phyloP scores from a whole-genome alignment of 1,140 invertebrate species.

The Rhopalosiphum maidis region DNA sequence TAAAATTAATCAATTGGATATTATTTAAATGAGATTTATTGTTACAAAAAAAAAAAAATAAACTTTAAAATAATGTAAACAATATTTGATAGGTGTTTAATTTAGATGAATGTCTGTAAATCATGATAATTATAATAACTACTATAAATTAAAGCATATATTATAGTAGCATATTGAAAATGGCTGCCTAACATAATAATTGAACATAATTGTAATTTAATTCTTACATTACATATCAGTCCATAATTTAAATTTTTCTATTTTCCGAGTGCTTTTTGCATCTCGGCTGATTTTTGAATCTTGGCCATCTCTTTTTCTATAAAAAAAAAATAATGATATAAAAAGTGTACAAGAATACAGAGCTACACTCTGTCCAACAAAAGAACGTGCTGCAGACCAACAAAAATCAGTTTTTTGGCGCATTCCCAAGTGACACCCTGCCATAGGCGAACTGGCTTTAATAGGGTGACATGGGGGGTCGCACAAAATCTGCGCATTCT shows the following conservation, averaged over 20 bases:
- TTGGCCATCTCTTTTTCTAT: conserved; percentile 67
- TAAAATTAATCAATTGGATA: neutral
- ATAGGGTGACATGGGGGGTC: no score
- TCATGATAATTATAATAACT: neutral
- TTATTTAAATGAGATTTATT: neutral
- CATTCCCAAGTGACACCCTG: no score
- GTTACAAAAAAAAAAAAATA: neutral
- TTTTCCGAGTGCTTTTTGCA: conserved; percentile 69
- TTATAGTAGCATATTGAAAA: conserved; percentile 30
- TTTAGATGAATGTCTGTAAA: neutral
- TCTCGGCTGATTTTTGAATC: conserved; percentile 67
- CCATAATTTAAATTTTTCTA: conserved; percentile 42
- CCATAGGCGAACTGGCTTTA: no score
- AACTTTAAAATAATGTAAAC: conserved; percentile 16
- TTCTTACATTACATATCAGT: conserved; percentile 54
- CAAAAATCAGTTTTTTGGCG: no score
- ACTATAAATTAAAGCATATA: neutral
- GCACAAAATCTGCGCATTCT: no score
- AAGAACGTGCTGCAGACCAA: no score
- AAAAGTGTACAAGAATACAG: neutral
- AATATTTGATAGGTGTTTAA: neutral
- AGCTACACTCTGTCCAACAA: no score
- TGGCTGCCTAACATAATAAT: conserved; percentile 30
- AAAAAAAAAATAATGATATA: conserved; percentile 59
- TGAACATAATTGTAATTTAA: conserved; percentile 53